Evolutionary conservation across 2,113 vertebrate species (phyloP).

Genomic region (Carollia perspicillata): DNA sequence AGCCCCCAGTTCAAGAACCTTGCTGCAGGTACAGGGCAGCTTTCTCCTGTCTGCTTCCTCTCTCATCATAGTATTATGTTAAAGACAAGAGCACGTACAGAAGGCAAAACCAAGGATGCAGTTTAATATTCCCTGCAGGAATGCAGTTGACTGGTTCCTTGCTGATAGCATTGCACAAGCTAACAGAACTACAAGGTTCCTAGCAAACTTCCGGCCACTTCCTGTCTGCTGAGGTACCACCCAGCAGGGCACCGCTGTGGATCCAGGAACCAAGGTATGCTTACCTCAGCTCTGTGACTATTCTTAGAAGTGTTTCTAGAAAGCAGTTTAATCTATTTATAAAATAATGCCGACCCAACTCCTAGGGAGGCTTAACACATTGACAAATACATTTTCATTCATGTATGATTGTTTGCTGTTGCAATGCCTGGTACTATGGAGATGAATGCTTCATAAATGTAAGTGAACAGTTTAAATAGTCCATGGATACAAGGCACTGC

Average conservation of each 20-base stretch:
- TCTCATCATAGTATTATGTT: not conserved
- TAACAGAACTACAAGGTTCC: not conserved
- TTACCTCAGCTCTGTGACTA: not conserved
- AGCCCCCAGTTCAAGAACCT: not conserved
- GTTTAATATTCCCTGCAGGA: not conserved
- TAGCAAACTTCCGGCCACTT: not conserved
- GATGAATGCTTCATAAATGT: not conserved
- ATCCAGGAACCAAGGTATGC: not conserved
- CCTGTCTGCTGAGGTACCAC: too few species aligned
- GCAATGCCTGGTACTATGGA: not conserved
- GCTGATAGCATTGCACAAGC: not conserved
- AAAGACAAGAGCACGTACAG: not conserved
- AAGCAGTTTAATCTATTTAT: not conserved
- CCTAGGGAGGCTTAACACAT: not conserved
- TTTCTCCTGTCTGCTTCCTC: not conserved
- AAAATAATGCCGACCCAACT: not conserved
- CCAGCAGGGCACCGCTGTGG: not conserved
- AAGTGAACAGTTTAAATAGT: not conserved
- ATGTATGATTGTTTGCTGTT: not conserved
- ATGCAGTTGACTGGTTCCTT: not conserved
- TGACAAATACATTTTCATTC: not conserved
- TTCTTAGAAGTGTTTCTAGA: not conserved
- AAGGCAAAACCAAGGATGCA: not conserved
- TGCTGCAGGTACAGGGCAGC: not conserved
- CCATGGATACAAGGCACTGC: not conserved